Conservation (phyloP, 2,797 vertebrate species). For the Meriones psammophilus region DNA sequence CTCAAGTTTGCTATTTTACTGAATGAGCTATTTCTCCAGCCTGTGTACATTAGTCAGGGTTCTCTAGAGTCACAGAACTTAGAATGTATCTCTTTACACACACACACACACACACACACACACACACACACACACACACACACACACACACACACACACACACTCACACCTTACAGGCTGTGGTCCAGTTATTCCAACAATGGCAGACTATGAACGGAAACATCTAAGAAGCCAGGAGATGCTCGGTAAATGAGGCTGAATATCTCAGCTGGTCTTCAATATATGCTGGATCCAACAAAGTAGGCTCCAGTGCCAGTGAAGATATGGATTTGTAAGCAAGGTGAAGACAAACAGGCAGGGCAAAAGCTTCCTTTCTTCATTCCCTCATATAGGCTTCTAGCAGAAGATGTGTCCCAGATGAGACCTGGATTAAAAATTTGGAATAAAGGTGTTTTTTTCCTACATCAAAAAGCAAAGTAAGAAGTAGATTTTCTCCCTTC, state of each 20-base stretch:
- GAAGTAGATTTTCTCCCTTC: not conserved
- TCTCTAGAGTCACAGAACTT: not conserved
- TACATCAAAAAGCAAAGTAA: not conserved
- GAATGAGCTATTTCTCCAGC: not conserved
- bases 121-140: too few species aligned
- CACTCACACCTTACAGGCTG: not conserved
- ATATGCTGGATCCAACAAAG: not conserved
- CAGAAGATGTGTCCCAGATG: not conserved
- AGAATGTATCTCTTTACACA: not conserved
- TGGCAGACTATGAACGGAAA: not conserved
- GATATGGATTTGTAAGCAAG: not conserved
- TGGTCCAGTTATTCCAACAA: not conserved
- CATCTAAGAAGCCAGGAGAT: not conserved
- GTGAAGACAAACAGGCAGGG: not conserved
- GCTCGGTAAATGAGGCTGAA: not conserved
- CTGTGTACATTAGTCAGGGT: not conserved
- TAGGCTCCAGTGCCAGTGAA: not conserved
- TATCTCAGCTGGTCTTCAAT: not conserved
- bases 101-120: too few species aligned
- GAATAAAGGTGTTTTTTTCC: not conserved
- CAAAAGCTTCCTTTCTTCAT: not conserved
- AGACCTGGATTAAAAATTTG: not conserved
- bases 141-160: too few species aligned
- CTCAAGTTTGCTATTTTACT: not conserved
- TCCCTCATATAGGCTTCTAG: not conserved